These are phyloP conservation scores for Drosophila kokeensis DNA, from an alignment of 2,888 invertebrate genomes.

Conservation along the genomic window DNA sequence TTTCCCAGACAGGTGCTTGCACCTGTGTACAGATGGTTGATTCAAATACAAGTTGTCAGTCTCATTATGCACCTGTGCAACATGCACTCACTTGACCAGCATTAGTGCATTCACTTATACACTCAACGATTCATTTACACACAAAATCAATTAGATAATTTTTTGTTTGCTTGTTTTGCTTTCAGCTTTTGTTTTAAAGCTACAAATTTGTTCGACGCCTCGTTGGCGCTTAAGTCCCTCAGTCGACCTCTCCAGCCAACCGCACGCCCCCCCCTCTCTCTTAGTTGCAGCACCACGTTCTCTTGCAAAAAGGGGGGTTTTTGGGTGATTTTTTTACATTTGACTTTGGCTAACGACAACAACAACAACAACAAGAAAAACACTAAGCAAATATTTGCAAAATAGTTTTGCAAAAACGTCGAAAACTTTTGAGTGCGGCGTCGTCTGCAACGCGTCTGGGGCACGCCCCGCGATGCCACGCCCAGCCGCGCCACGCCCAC, in stretches of 20 bases:
- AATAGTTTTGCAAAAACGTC: slow-evolving; percentile 63
- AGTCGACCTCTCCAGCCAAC: neutral
- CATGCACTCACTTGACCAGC: slow-evolving; percentile 10
- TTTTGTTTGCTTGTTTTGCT: slow-evolving; percentile 23
- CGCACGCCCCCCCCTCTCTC: neutral
- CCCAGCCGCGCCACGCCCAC: slow-evolving; percentile 21
- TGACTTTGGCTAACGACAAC: slow-evolving; percentile 50
- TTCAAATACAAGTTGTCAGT: neutral
- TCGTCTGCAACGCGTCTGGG: slow-evolving; percentile 69
- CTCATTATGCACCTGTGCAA: neutral
- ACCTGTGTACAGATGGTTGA: neutral
- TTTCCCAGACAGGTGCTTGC: neutral
- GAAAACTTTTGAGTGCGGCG: slow-evolving; percentile 46
- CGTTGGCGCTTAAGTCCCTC: slow-evolving; percentile 39
- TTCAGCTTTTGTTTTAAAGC: slow-evolving; percentile 53
- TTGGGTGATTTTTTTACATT: slow-evolving; percentile 36
- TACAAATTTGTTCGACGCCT: slow-evolving; percentile 74
- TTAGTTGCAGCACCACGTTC: slow-evolving; percentile 1
- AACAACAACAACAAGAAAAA: slow-evolving; percentile 24
- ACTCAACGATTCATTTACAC: slow-evolving; percentile 31
- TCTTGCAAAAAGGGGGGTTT: neutral
- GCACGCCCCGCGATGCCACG: slow-evolving; percentile 18
- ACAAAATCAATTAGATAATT: slow-evolving; percentile 62
- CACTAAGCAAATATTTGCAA: slow-evolving; percentile 73
- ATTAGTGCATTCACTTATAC: slow-evolving; percentile 17